Percentiles rank a stretch among this genome's conserved stretches.
Evolutionary conservation across 1,140 invertebrate species (phyloP).

Genomic region (Aphelenchoides fujianensis): DNA sequence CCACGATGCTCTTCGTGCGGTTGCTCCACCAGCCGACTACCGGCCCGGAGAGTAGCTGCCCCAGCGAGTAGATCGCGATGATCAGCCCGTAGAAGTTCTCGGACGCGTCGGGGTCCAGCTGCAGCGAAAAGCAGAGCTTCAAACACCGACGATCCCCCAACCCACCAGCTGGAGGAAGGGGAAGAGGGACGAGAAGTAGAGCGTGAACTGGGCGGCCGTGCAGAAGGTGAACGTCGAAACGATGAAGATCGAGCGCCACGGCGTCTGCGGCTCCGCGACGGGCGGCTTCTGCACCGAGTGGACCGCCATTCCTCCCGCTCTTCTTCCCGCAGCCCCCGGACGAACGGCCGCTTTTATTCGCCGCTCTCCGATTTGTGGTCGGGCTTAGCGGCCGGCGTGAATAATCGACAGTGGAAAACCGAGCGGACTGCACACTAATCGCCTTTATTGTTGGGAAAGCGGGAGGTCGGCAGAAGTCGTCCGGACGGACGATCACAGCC

Average conservation of each 20-base stretch:
- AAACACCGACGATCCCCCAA: too few species aligned
- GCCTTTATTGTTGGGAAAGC: too few species aligned
- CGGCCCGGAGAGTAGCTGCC: neutral
- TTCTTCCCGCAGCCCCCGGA: neutral
- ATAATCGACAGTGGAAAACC: neutral
- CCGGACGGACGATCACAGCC: too few species aligned
- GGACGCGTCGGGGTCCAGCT: neutral
- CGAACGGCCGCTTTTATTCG: neutral
- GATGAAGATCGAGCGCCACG: slow-evolving; percentile 19
- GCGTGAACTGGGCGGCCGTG: slow-evolving; percentile 16
- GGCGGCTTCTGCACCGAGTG: neutral
- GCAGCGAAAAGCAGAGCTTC: too few species aligned
- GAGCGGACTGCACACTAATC: neutral
- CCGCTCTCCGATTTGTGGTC: neutral
- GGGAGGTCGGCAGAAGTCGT: too few species aligned
- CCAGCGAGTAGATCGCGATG: neutral
- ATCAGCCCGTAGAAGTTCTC: neutral
- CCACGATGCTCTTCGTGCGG: neutral
- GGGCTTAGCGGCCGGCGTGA: too few species aligned
- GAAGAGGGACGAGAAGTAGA: slow-evolving; percentile 45
- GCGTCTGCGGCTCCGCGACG: slow-evolving; percentile 1
- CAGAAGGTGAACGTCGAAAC: slow-evolving; percentile 15
- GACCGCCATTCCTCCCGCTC: neutral
- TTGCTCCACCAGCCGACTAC: neutral
- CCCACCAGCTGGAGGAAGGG: slow-evolving; percentile 63